Conservation (phyloP, 2,888 invertebrate genomes). For the Amiota communis region DNA sequence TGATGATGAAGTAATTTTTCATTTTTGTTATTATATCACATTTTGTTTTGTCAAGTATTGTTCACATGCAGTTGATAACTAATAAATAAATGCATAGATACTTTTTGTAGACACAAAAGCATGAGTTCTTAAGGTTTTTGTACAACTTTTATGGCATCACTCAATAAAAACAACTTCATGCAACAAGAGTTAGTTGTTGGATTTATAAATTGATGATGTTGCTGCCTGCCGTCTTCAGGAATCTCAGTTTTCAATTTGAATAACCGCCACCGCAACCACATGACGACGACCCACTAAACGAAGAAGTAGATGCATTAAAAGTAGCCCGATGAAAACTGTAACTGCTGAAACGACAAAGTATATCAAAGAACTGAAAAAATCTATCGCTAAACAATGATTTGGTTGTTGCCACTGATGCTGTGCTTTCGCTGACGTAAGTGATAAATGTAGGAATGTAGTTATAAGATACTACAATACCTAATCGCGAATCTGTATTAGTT, state of each 20-base stretch:
- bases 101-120: too few relatives aligned
- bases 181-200: background rate
- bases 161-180: background rate
- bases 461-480: background rate
- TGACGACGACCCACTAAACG: background rate
- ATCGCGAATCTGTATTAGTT: too few relatives aligned
- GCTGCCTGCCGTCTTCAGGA: background rate
- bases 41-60: background rate
- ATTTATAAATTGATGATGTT: background rate
- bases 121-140: background rate
- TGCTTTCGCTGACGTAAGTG: background rate
- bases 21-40: background rate
- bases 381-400: background rate
- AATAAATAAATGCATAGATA: background rate
- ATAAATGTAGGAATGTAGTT: background rate
- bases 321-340: background rate
- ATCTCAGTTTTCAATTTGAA: background rate
- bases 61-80: background rate
- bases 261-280: background rate
- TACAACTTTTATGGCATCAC: conserved; percentile 1
- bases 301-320: too few relatives aligned
- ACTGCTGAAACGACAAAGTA: background rate
- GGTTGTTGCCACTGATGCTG: too few relatives aligned
- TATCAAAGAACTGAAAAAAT: background rate
- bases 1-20: too few relatives aligned